Conservation (phyloP, 2,113 vertebrate genomes). For the Bufo bufo region DNA sequence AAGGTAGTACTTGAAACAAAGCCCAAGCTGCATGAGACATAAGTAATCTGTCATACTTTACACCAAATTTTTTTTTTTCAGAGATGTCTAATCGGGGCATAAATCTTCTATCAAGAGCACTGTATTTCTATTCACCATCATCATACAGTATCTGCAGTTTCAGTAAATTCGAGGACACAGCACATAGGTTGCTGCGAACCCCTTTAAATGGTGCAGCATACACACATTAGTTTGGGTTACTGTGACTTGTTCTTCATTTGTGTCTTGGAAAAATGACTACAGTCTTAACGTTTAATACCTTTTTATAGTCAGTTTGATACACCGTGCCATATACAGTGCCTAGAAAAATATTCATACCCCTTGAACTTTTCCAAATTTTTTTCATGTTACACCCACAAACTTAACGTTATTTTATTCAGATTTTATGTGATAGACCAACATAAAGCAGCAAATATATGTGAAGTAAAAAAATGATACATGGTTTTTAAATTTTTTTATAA, state of each 20-base stretch:
- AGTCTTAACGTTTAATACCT: background rate
- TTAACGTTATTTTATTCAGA: too few relatives aligned
- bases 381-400: too few relatives aligned
- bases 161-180: constrained; percentile 16
- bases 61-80: constrained; percentile 26
- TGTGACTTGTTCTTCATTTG: constrained; percentile 24
- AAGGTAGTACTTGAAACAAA: constrained; percentile 21
- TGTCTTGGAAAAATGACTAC: background rate
- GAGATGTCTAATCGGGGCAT: constrained; percentile 25
- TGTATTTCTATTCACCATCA: background rate
- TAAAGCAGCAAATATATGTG: too few relatives aligned
- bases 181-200: background rate
- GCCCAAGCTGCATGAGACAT: constrained; percentile 5
- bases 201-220: background rate
- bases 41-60: constrained; percentile 37
- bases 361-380: too few relatives aligned
- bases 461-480: too few relatives aligned
- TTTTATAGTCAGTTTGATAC: background rate
- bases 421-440: too few relatives aligned
- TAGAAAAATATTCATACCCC: too few relatives aligned
- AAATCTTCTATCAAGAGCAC: constrained; percentile 28
- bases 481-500: too few relatives aligned
- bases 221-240: background rate
- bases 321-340: background rate
- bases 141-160: background rate